Conservation (phyloP, 1,140 invertebrate genomes). For the Leptopilina clavipes region DNA sequence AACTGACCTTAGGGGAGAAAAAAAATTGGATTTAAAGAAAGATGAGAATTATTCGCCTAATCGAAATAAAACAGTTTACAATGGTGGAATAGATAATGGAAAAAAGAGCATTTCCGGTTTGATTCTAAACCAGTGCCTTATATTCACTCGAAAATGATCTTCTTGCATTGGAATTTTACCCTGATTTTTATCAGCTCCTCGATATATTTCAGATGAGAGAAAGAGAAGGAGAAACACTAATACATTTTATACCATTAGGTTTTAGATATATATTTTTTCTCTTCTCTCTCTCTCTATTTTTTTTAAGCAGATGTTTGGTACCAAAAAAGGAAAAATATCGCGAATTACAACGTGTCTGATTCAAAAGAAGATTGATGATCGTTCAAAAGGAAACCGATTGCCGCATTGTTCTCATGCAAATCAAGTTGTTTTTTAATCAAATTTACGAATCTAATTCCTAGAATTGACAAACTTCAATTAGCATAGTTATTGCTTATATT, state of each 20-base stretch:
- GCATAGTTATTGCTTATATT: slow-evolving; percentile 27
- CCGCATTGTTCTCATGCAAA: slow-evolving; percentile 32
- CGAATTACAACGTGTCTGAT: slow-evolving; percentile 22
- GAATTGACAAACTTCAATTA: slow-evolving; percentile 9
- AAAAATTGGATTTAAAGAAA: slow-evolving; percentile 19
- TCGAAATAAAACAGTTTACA: slow-evolving; percentile 28
- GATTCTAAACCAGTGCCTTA: neutral
- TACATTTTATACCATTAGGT: slow-evolving; percentile 26
- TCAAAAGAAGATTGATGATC: slow-evolving; percentile 30
- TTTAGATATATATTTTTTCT: neutral
- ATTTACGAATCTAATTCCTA: slow-evolving; percentile 9
- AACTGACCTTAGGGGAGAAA: neutral
- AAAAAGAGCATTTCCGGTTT: slow-evolving; percentile 28
- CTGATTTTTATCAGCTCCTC: slow-evolving; percentile 22
- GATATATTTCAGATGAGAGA: neutral
- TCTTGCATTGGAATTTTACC: slow-evolving; percentile 15
- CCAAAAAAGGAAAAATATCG: slow-evolving; percentile 12
- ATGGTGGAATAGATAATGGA: slow-evolving; percentile 14
- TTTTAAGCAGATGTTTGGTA: slow-evolving; percentile 19
- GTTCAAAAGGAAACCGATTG: slow-evolving; percentile 28
- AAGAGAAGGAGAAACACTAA: neutral
- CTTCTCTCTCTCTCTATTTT: neutral
- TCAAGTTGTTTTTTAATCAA: slow-evolving; percentile 20
- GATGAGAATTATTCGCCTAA: slow-evolving; percentile 27
- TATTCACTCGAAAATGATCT: slow-evolving; percentile 25